Percentiles rank a stretch among this genome's conserved stretches.
Evolutionary conservation across 2,113 vertebrate genomes (phyloP).

Genomic region (Sinocyclocheilus maitianheensis): DNA sequence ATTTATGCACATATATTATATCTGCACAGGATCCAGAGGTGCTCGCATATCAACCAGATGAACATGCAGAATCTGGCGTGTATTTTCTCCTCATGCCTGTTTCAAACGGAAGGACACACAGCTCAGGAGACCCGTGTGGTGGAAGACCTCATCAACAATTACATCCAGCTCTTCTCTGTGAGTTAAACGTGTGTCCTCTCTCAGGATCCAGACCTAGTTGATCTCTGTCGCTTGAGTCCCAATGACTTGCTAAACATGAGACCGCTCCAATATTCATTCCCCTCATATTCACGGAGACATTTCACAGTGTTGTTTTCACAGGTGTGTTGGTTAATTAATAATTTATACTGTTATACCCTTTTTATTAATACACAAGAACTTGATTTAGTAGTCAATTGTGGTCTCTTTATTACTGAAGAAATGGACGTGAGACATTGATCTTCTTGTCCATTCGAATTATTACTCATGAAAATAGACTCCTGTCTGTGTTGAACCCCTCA

Average conservation of each 20-base stretch:
- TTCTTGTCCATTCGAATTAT: not conserved
- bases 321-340: not conserved
- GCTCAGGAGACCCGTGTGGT: constrained; percentile 86
- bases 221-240: not conserved
- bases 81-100: constrained; percentile 89
- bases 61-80: constrained; percentile 81
- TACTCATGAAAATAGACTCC: not conserved
- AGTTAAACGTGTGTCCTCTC: constrained; percentile 61
- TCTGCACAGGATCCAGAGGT: constrained; percentile 87
- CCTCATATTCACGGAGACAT: not conserved
- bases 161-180: constrained; percentile 90
- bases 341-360: too few species aligned
- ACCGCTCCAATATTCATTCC: not conserved
- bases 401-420: not conserved
- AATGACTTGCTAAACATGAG: not conserved
- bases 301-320: constrained; percentile 16
- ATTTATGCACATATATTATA: constrained; percentile 31
- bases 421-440: too few species aligned
- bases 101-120: constrained; percentile 91
- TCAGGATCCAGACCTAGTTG: not conserved
- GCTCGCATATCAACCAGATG: constrained; percentile 92
- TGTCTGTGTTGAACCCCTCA: not conserved
- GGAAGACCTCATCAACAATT: constrained; percentile 91
- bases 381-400: not conserved
- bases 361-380: not conserved